phyloP scores from a whole-genome alignment of 2,888 invertebrate genomes.

The Acanthoscelides obtectus region DNA sequence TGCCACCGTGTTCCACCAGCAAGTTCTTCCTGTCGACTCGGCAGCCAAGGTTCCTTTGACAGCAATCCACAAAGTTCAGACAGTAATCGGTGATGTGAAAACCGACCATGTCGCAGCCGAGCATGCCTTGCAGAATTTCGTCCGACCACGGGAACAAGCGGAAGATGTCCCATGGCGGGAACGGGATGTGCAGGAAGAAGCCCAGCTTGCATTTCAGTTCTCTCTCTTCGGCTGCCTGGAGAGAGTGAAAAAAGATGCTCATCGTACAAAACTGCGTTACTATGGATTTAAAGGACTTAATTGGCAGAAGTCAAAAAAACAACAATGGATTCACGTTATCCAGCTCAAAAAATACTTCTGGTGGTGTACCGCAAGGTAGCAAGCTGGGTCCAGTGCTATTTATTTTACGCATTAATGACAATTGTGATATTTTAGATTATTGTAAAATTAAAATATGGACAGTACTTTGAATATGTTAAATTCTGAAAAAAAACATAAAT shows the following conservation, averaged over 20 bases:
- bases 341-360: too few relatives aligned
- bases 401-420: too few relatives aligned
- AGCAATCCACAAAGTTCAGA: constrained; percentile 86
- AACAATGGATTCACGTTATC: too few relatives aligned
- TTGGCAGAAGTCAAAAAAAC: too few relatives aligned
- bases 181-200: constrained; percentile 93
- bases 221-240: constrained; percentile 68
- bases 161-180: constrained; percentile 92
- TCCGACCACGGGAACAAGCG: constrained; percentile 89
- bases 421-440: too few relatives aligned
- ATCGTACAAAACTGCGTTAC: too few relatives aligned
- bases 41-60: constrained; percentile 80
- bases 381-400: too few relatives aligned
- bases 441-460: neutral
- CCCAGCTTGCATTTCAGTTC: constrained; percentile 75
- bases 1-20: constrained; percentile 80
- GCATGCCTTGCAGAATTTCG: constrained; percentile 87
- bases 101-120: constrained; percentile 89
- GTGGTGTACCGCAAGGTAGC: too few relatives aligned
- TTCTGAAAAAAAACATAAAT: too few relatives aligned
- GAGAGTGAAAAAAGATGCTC: neutral
- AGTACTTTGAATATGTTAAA: neutral
- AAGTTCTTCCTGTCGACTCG: constrained; percentile 84
- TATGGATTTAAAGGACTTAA: neutral
- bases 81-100: constrained; percentile 91